A percentile compares a stretch with the other conserved stretches of the same genome.
Evolutionary conservation across 2,888 invertebrate species (phyloP).

Genomic region (Caenorhabditis imperialis): DNA sequence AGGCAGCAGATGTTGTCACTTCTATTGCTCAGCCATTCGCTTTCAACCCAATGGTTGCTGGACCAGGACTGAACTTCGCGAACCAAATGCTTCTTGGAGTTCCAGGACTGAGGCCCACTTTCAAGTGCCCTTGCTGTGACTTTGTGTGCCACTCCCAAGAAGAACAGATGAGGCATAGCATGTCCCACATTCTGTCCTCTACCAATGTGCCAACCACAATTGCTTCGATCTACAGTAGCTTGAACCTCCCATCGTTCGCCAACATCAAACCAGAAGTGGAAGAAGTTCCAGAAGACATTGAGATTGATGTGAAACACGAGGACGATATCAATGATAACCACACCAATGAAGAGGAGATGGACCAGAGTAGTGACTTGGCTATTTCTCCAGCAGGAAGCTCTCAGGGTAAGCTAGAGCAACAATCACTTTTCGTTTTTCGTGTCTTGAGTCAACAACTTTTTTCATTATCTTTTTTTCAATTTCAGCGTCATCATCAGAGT

Average conservation of each 20-base stretch:
- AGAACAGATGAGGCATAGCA: constrained; percentile 70
- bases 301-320: constrained; percentile 42
- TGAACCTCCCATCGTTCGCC: constrained; percentile 38
- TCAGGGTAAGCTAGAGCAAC: constrained; percentile 45
- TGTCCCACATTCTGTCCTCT: constrained; percentile 63
- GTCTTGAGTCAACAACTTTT: constrained; percentile 1
- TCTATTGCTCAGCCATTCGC: constrained; percentile 45
- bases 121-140: constrained; percentile 65
- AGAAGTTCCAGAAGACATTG: constrained; percentile 28
- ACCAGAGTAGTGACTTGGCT: constrained; percentile 54
- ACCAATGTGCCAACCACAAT: constrained; percentile 43
- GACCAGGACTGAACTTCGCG: constrained; percentile 60
- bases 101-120: constrained; percentile 25
- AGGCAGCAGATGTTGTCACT: constrained; percentile 19
- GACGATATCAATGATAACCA: constrained; percentile 26
- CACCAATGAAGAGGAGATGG: constrained; percentile 57
- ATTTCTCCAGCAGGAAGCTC: constrained; percentile 56
- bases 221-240: constrained; percentile 41
- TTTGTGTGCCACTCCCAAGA: constrained; percentile 58
- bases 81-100: constrained; percentile 57
- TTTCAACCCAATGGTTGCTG: constrained; percentile 55
- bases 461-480: constrained; percentile 5
- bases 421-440: too few relatives aligned
- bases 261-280: constrained; percentile 41
- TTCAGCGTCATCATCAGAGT: constrained; percentile 28